Base-by-base conservation (phyloP, 1,140 invertebrate genomes). In the Tetragnatha versicolor region DNA sequence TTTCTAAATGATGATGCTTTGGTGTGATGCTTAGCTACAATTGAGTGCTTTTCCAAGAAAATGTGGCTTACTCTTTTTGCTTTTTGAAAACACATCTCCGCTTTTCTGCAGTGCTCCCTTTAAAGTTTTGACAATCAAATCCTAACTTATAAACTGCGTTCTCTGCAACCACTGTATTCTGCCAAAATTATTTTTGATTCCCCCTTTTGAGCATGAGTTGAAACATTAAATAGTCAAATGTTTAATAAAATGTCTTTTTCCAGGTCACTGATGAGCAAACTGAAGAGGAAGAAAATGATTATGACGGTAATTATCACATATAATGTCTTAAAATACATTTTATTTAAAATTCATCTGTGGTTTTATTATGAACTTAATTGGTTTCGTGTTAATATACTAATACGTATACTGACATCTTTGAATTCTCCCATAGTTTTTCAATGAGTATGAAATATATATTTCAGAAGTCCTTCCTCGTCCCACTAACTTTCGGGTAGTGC, bases 401-500 rank as follows among this genome's bases (percentile, higher is more conserved):
- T 10, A 17, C 5, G 27, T 25, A 9, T 20, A 31, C 22, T 33
- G 9, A 33, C 12, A 20, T 51, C 6, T 10, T 53, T 53, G 22
- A 0, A 27, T 27, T 20, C 10, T 2, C 12, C 27, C 27, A 10
- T 42, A 10, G 7, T 42, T 42, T 42, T 42, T 7, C 39, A 5
- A 22, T 22, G 27, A 53, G 20, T 4, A 53, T 20, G 14, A 4
- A n/a, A 5, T 65, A 35, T 27, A 60, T 65, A 14, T 77, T 77
- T 35, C 42, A 79, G 76, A 79, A 10, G 53, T 79, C 17, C 29
- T 69, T 9, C 49, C 58, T 25, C 58, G 65, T 27, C 79, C 79
- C 6, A 66, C 45, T 3, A 70, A 80, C 31, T 47, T 80, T 58
- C 69, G 39, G 14, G 47, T 80, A 7, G 47, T 80, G 33, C 79